Evolutionary conservation across 2,113 vertebrate species (phyloP).

Genomic region (Garra rufa): DNA sequence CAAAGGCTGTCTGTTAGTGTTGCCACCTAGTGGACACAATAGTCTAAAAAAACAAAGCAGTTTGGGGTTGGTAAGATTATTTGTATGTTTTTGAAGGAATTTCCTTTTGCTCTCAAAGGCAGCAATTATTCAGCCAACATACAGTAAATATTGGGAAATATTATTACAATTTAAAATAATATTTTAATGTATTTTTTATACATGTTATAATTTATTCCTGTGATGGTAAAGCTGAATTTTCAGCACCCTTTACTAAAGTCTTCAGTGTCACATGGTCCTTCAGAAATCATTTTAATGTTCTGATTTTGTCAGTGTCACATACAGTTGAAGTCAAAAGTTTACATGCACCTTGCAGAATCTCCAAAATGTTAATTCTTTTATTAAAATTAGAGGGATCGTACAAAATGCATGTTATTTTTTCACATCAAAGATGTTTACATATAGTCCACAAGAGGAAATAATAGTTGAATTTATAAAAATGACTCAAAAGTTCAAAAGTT

Average conservation of each 20-base stretch:
- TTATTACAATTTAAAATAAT: not conserved
- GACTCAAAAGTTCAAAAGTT: too few relatives aligned
- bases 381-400: too few relatives aligned
- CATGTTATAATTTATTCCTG: not conserved
- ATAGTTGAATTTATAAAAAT: too few relatives aligned
- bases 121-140: not conserved
- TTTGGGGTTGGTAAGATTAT: not conserved
- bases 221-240: not conserved
- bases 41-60: not conserved
- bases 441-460: too few relatives aligned
- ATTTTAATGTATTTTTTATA: not conserved
- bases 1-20: not conserved
- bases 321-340: too few relatives aligned
- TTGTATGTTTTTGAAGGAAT: not conserved
- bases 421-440: too few relatives aligned
- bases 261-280: not conserved
- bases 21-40: not conserved
- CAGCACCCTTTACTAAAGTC: not conserved
- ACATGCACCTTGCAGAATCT: too few relatives aligned
- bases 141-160: not conserved
- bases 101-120: not conserved
- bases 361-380: too few relatives aligned
- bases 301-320: too few relatives aligned
- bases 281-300: not conserved
- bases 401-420: too few relatives aligned